Base-by-base conservation (phyloP, 1,140 invertebrate genomes). In the Apis mellifera region DNA sequence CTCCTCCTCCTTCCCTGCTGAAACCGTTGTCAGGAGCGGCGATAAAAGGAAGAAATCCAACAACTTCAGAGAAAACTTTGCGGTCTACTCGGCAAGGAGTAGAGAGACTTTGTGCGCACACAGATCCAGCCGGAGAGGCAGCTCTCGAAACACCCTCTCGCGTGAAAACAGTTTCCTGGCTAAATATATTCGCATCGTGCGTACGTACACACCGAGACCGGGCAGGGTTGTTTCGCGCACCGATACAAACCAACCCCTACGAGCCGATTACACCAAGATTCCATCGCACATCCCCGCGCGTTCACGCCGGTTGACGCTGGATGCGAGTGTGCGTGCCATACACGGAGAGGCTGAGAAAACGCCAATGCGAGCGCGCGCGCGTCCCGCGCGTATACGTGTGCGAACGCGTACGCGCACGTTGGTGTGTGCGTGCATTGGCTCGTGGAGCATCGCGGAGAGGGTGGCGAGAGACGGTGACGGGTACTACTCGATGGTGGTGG, bases 121-220 rank as follows among this genome's bases (percentile, higher is more conserved):
- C 52, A 82, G 74, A 70, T 74, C 21, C 55, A 26, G 32, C 21
- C 57, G n/a, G 62, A 82, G 64, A 85, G 83, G 55, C 66, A 48
- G 74, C 83, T 78, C 79, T 85, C 65, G 78, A 75, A 86, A 78
- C 75, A 76, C 84, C 70, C 76, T 88, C 60, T 60, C 81, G 72
- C 78, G 60, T 71, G 73, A 90, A 89, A 87, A 90, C 79, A 90
- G 83, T 82, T 90, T 89, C 66, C 77, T 79, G 65, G 82, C 69
- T 82, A 88, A 89, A 78, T 86, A 80, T 90, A 90, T 87, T 87
- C 83, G 64, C 78, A 82, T 59, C 69, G 78, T 52, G 72, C 64
- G 52, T 74, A 74, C 72, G 79, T 85, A 62, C 65, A 78, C 66
- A 48, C 42, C 9, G 57, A 64, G 55, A 68, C 52, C 32, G 21